A percentile compares a stretch with the other conserved stretches of the same genome.
Conservation (phyloP, 2,888 invertebrate species). For the Nemoura dubitans region DNA sequence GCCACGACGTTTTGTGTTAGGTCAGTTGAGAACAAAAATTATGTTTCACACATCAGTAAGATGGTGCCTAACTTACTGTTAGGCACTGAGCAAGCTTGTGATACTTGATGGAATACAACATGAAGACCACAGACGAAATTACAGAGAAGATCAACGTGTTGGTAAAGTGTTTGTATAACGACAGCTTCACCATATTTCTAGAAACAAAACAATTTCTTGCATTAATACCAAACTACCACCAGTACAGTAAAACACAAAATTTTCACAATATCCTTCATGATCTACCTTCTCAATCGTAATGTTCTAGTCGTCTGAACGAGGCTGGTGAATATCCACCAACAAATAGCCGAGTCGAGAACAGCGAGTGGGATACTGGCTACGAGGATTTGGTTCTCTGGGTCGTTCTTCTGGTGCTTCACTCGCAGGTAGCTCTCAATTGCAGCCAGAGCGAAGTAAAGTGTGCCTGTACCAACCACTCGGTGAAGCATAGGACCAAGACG, state of each 20-base stretch:
- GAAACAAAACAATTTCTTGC: conserved; percentile 55
- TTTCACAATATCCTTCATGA: conserved; percentile 23
- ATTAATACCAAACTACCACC: no score
- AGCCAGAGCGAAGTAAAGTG: conserved; percentile 83
- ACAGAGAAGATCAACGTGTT: conserved; percentile 93
- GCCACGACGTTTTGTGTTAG: background rate
- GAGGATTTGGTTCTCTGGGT: conserved; percentile 71
- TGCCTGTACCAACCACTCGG: conserved; percentile 85
- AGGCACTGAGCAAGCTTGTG: conserved; percentile 81
- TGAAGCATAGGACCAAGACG: conserved; percentile 89
- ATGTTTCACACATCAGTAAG: conserved; percentile 8
- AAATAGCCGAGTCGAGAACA: conserved; percentile 85
- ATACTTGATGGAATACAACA: conserved; percentile 90
- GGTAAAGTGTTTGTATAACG: conserved; percentile 91
- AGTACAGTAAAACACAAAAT: conserved; percentile 31
- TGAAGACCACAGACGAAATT: conserved; percentile 88
- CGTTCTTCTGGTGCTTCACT: conserved; percentile 69
- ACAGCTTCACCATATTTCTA: conserved; percentile 89
- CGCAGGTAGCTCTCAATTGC: conserved; percentile 88
- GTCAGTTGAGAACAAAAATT: no score
- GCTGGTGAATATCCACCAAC: conserved; percentile 93
- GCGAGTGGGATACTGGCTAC: conserved; percentile 88
- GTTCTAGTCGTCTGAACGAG: conserved; percentile 91
- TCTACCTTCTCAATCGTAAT: conserved; percentile 78
- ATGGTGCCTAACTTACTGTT: conserved; percentile 66